Conservation (phyloP, 2,113 vertebrate species). For the Neomonachus schauinslandi region DNA sequence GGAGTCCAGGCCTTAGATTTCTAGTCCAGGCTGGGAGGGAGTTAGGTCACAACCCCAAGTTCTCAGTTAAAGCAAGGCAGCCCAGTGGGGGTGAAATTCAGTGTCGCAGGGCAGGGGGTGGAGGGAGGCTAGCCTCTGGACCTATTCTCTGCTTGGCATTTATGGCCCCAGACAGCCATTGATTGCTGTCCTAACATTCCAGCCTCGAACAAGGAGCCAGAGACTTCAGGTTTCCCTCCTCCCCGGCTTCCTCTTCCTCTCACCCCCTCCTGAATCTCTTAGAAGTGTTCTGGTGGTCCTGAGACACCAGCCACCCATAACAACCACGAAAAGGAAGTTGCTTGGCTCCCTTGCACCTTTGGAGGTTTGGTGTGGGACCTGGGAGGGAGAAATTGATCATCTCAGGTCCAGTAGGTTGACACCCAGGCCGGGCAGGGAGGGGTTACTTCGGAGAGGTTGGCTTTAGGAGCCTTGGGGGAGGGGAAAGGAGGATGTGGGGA, state of each 20-base stretch:
- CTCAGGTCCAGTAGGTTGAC: constrained; percentile 52
- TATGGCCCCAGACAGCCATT: constrained; percentile 86
- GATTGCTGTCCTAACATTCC: constrained; percentile 83
- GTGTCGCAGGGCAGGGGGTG: constrained; percentile 62
- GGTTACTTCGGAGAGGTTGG: constrained; percentile 77
- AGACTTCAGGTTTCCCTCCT: constrained; percentile 34
- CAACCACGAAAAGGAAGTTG: not conserved
- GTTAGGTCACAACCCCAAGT: constrained; percentile 75
- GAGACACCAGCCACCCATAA: not conserved
- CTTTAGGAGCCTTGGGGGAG: constrained; percentile 75
- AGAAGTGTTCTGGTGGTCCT: not conserved
- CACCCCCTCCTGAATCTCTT: not conserved
- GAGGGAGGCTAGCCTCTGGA: constrained; percentile 58
- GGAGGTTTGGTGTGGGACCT: not conserved
- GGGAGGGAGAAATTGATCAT: constrained; percentile 59
- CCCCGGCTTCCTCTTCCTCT: not conserved
- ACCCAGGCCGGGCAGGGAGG: constrained; percentile 77
- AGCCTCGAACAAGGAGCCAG: constrained; percentile 70
- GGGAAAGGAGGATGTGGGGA: constrained; percentile 81
- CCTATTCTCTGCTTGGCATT: constrained; percentile 77
- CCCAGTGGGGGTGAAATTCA: constrained; percentile 77
- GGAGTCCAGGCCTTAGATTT: not conserved
- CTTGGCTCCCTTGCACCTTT: not conserved
- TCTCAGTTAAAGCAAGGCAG: constrained; percentile 75
- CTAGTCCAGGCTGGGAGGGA: not conserved